Conservation (phyloP, 1,140 invertebrate genomes). For the Chrysoperla carnea region DNA sequence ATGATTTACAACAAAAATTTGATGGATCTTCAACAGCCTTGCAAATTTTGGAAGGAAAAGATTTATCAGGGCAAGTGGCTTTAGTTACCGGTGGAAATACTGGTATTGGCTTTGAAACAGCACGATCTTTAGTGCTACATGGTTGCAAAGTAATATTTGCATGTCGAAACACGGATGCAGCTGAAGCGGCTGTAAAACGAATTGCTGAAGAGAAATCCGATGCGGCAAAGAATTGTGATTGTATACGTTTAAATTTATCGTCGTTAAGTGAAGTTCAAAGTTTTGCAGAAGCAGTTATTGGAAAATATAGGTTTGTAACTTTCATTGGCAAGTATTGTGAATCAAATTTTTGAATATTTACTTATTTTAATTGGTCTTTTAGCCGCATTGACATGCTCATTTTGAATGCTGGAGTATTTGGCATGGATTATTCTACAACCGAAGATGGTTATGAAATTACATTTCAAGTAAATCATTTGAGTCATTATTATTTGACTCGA, state of each 20-base stretch:
- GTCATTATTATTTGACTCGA: constrained; percentile 71
- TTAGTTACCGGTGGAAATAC: constrained; percentile 79
- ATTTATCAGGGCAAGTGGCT: constrained; percentile 65
- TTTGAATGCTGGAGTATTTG: constrained; percentile 84
- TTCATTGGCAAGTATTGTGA: too few species aligned
- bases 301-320: too few species aligned
- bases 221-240: constrained; percentile 40
- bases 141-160: constrained; percentile 77
- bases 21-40: constrained; percentile 70
- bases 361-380: constrained; percentile 11
- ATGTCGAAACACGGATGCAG: constrained; percentile 52
- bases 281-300: constrained; percentile 46
- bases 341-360: too few species aligned
- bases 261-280: constrained; percentile 53
- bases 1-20: constrained; percentile 69
- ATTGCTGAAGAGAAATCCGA: constrained; percentile 51
- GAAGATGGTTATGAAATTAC: constrained; percentile 70
- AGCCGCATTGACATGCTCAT: constrained; percentile 74
- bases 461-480: constrained; percentile 73
- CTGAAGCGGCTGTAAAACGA: constrained; percentile 42
- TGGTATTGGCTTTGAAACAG: constrained; percentile 90
- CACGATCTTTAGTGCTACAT: constrained; percentile 67
- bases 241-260: constrained; percentile 52
- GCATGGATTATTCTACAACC: constrained; percentile 52
- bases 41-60: constrained; percentile 67